Conservation (phyloP, 1,140 invertebrate species). For the Polypedilum pembai region DNA sequence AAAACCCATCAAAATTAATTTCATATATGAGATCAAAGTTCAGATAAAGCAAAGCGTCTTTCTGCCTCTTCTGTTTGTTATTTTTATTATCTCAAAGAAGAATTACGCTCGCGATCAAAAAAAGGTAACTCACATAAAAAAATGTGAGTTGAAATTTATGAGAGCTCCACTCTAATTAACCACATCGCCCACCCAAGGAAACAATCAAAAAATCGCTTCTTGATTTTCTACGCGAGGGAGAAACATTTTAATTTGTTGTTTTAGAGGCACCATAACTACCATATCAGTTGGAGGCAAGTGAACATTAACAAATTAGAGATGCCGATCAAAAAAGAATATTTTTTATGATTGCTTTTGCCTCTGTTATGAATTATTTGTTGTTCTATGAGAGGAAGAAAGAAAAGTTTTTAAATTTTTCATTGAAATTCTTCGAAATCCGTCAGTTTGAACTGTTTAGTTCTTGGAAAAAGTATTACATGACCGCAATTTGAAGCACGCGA, state of each 20-base stretch:
- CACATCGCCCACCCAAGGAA: slow-evolving; percentile 22
- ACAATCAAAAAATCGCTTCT: slow-evolving; percentile 25
- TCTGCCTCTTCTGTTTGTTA: slow-evolving; percentile 4
- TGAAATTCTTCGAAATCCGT: slow-evolving; percentile 1
- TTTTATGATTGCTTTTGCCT: slow-evolving; percentile 11
- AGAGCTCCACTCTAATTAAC: slow-evolving; percentile 6
- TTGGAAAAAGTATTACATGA: neutral
- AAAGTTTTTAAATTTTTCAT: neutral
- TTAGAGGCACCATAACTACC: neutral
- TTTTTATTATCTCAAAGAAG: neutral
- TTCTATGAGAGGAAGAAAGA: neutral
- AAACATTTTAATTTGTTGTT: slow-evolving; percentile 16
- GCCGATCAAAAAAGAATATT: slow-evolving; percentile 3
- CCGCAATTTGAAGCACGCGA: slow-evolving; percentile 2
- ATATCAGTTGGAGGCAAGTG: slow-evolving; percentile 2
- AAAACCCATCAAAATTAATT: too few relatives aligned
- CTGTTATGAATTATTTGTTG: neutral
- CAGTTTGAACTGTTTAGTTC: neutral
- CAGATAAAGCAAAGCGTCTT: neutral
- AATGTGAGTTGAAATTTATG: neutral
- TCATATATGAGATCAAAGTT: neutral
- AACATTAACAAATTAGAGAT: slow-evolving; percentile 13
- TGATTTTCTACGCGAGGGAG: neutral
- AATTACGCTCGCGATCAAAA: neutral
- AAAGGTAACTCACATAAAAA: neutral